Base-by-base conservation (phyloP, 92 coral and sea anemone genomes). In the Epizoanthus scotinus region DNA sequence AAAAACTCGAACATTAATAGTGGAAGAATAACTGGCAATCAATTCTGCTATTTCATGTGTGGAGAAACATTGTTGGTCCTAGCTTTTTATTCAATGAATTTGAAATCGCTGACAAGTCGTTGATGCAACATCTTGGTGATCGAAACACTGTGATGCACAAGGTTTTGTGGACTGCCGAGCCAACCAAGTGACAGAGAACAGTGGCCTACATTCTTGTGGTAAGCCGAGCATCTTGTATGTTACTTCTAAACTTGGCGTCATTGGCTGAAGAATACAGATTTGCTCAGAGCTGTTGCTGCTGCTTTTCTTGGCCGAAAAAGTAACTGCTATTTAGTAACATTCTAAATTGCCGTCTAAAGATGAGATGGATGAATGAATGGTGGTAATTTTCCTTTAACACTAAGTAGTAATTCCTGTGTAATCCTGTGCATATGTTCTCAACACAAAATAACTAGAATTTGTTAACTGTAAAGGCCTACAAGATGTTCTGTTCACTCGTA, bases 301-400 rank as follows among this genome's bases (percentile, higher is more conserved):
- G 78, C 62, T 71, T 71, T 18, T 19, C 38, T 15, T 71, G 62
- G 31, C 44, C 36, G 5, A 19, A 12, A 49, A 47, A 5, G 25
- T 50, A 70, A 50, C 60, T 70, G 77, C 77, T 70, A 25, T 49
- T 57, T 58, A 14, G 14, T 70, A 70, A 70, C 61, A 50, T 47
- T 22, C 29, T 70, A 47, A 70, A 70, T 18, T 70, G 19, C 77
- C 20, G 27, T 5, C 59, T 70, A 70, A 15, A 22, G 60, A 70
- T 44, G 60, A 24, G 77, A 70, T 70, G 77, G 77, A 70, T 70
- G 77, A 70, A 70, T 70, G 77, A 70, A 70, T 70, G 77, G 50
- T 70, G 77, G 25, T 57, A 57, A 15, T 70, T 47, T 22, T 17
- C 18, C 27, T 20, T 10, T 5, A 5, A 47, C 50, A 70, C 49